phyloP scores from a whole-genome alignment of 1,140 invertebrate species.

The Zaprionus inermis region DNA sequence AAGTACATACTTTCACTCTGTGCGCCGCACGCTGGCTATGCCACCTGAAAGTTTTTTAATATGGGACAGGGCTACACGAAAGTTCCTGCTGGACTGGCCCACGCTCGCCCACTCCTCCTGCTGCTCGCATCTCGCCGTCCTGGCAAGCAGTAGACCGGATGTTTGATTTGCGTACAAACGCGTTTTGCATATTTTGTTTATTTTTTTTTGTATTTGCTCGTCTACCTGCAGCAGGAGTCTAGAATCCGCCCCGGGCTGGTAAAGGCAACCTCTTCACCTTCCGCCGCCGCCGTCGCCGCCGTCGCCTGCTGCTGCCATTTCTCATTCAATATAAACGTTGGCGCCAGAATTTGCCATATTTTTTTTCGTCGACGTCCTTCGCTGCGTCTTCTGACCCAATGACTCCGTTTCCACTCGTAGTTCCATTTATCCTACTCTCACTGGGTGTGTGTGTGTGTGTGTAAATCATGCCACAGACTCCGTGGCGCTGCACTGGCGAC shows the following conservation, averaged over 20 bases:
- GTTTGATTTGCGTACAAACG: conserved; percentile 43
- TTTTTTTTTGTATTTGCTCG: conserved; percentile 13
- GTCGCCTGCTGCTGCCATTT: neutral
- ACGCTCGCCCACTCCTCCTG: neutral
- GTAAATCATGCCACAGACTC: conserved; percentile 52
- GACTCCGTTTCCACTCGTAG: conserved; percentile 46
- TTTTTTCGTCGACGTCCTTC: conserved; percentile 26
- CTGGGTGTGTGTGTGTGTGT: neutral
- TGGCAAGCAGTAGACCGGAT: neutral
- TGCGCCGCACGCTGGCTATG: neutral
- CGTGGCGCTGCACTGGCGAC: conserved; percentile 34
- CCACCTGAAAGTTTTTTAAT: conserved; percentile 54
- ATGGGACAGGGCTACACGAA: conserved; percentile 7
- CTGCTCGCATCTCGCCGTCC: neutral
- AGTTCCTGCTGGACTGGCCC: neutral
- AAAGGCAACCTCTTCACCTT: neutral
- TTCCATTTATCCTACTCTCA: conserved; percentile 22
- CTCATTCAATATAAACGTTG: conserved; percentile 30
- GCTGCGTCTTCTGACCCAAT: conserved; percentile 50
- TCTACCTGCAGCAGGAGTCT: conserved; percentile 8
- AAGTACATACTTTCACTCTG: neutral
- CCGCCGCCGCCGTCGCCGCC: no score
- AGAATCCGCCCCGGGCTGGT: neutral
- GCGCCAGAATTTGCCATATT: conserved; percentile 30
- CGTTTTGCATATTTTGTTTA: conserved; percentile 56